A percentile compares a stretch with the other conserved stretches of the same genome.
These are phyloP conservation scores for Xanthostigma xanthostigma DNA, from an alignment of 2,888 invertebrate genomes.

Conservation along the genomic window DNA sequence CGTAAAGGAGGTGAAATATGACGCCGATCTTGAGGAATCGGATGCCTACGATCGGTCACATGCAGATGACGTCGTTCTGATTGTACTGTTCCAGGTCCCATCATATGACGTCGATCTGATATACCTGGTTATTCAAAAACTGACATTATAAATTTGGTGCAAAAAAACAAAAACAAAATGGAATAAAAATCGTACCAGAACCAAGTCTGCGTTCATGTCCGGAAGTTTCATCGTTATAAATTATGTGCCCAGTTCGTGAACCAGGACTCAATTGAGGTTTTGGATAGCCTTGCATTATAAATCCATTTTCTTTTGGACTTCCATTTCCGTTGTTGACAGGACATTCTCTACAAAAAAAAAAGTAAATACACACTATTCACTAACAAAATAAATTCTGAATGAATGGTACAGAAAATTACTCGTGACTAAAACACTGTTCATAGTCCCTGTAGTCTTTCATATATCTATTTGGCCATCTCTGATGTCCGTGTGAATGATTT, in stretches of 20 bases:
- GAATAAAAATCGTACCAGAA: not conserved
- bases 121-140: slow-evolving; percentile 2
- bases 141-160: not conserved
- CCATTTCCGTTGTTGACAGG: slow-evolving; percentile 22
- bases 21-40: slow-evolving; percentile 10
- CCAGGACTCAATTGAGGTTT: slow-evolving; percentile 28
- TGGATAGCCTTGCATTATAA: slow-evolving; percentile 26
- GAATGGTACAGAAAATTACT: slow-evolving; percentile 15
- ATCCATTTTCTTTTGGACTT: slow-evolving; percentile 27
- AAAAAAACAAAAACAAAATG: not conserved
- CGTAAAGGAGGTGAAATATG: slow-evolving; percentile 37
- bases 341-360: slow-evolving; percentile 22
- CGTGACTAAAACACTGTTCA: slow-evolving; percentile 26
- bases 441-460: slow-evolving; percentile 29
- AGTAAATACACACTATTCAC: not conserved
- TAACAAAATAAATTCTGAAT: no score
- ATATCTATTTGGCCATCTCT: slow-evolving; percentile 28
- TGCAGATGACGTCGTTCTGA: slow-evolving; percentile 2
- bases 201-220: slow-evolving; percentile 15
- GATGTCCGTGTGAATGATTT: slow-evolving; percentile 25
- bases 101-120: slow-evolving; percentile 7
- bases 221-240: slow-evolving; percentile 25
- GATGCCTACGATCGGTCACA: slow-evolving; percentile 1
- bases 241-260: slow-evolving; percentile 24
- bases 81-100: not conserved